These are phyloP conservation scores for Trichogramma dendrolimi DNA, from an alignment of 2,888 invertebrate species.

Conservation along the genomic window DNA sequence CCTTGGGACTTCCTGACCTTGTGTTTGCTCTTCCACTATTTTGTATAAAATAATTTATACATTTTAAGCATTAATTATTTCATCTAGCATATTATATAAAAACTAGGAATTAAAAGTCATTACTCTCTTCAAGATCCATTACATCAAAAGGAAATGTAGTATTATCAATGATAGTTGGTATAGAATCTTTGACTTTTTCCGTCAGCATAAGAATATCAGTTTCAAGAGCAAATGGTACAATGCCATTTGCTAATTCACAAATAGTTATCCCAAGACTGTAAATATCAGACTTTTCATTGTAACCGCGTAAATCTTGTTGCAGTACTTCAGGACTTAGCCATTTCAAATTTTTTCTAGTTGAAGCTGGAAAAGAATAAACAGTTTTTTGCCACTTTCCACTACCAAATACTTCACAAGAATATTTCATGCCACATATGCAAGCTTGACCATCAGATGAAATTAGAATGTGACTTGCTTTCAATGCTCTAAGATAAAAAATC, in stretches of 20 bases:
- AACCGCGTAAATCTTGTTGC: conserved; percentile 84
- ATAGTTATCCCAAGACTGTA: conserved; percentile 86
- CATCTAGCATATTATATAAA: conserved; percentile 2
- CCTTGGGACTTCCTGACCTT: conserved; percentile 21
- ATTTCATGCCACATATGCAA: conserved; percentile 73
- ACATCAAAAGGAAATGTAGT: conserved; percentile 62
- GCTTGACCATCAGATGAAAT: conserved; percentile 70
- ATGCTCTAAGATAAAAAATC: conserved; percentile 59
- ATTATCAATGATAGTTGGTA: conserved; percentile 72
- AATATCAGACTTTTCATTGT: conserved; percentile 84
- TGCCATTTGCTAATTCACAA: conserved; percentile 86
- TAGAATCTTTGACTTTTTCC: conserved; percentile 78
- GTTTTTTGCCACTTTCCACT: conserved; percentile 67
- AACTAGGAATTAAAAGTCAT: neutral
- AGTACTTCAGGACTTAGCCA: conserved; percentile 91
- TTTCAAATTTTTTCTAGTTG: conserved; percentile 69
- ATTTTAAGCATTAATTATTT: neutral
- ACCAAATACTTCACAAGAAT: conserved; percentile 69
- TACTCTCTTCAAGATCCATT: conserved; percentile 49
- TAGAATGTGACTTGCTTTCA: conserved; percentile 80
- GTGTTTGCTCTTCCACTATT: neutral
- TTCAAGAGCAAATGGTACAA: conserved; percentile 81
- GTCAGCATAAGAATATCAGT: conserved; percentile 86
- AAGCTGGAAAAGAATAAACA: conserved; percentile 73
- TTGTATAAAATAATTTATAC: neutral